Evolutionary conservation across 2,113 vertebrate species (phyloP).

Genomic region (Gymnogyps californianus): DNA sequence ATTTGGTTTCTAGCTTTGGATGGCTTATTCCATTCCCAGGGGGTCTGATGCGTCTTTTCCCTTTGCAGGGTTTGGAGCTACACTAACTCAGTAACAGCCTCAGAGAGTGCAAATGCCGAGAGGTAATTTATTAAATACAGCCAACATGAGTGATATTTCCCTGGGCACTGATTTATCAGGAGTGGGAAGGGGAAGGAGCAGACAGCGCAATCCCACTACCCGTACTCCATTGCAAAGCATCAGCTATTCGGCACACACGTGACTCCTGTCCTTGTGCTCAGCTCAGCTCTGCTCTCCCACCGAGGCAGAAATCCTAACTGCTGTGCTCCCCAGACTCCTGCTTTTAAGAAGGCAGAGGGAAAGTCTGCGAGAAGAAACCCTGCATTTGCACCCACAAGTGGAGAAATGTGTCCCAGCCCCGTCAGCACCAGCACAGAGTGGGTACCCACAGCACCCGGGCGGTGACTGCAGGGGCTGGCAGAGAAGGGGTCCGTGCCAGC

Average conservation of each 20-base stretch:
- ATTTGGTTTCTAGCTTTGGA: constrained; percentile 45
- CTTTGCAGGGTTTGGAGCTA: constrained; percentile 1
- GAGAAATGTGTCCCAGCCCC: background rate
- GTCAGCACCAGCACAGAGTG: background rate
- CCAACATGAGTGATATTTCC: constrained; percentile 16
- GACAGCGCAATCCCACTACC: background rate
- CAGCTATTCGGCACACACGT: background rate
- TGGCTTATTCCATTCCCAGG: background rate
- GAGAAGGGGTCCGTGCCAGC: background rate
- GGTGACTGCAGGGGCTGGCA: background rate
- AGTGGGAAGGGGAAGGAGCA: background rate
- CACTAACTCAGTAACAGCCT: background rate
- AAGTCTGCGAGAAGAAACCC: background rate
- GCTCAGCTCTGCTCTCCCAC: background rate
- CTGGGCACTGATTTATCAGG: constrained; percentile 17
- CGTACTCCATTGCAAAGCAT: background rate
- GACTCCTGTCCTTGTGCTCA: background rate
- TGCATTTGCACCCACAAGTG: rapidly evolving
- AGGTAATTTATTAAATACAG: constrained; percentile 29
- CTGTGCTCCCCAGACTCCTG: rapidly evolving
- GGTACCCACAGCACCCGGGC: background rate
- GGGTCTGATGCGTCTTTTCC: background rate
- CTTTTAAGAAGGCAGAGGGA: background rate
- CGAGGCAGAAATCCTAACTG: background rate
- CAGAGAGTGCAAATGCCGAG: background rate